Percentiles rank a stretch among this genome's conserved stretches.
These are phyloP conservation scores for Trilocha varians DNA, from an alignment of 2,888 invertebrate genomes.

Conservation along the genomic window DNA sequence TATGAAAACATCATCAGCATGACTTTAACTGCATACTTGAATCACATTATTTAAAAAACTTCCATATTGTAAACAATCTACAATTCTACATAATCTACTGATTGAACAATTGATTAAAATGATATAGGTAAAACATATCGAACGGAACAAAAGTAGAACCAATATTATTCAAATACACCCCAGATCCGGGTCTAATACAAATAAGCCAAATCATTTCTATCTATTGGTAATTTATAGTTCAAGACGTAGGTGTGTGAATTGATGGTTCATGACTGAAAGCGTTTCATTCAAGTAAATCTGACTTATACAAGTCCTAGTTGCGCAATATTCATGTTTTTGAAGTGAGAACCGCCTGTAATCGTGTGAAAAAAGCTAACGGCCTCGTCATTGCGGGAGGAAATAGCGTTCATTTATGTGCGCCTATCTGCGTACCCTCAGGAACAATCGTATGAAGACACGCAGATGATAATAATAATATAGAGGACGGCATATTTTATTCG, in stretches of 20 bases:
- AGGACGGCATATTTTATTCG: not conserved
- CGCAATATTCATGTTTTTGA: constrained; percentile 12
- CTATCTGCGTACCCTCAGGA: constrained; percentile 25
- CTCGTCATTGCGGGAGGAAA: constrained; percentile 26
- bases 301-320: constrained; percentile 35
- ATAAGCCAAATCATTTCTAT: too few relatives aligned
- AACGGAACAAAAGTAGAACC: too few relatives aligned
- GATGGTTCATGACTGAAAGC: not conserved
- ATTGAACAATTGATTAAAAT: too few relatives aligned
- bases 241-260: not conserved
- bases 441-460: constrained; percentile 20
- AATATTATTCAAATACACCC: too few relatives aligned
- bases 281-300: not conserved
- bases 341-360: constrained; percentile 20
- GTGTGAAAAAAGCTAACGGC: constrained; percentile 29
- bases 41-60: too few relatives aligned
- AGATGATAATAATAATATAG: constrained; percentile 1
- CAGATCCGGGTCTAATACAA: too few relatives aligned
- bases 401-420: constrained; percentile 30
- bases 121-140: too few relatives aligned
- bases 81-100: too few relatives aligned
- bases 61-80: too few relatives aligned
- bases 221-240: constrained; percentile 13
- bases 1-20: too few relatives aligned
- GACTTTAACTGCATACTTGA: too few relatives aligned